Conservation (phyloP, 2,797 vertebrate species). For the Lacerta bilineata region DNA sequence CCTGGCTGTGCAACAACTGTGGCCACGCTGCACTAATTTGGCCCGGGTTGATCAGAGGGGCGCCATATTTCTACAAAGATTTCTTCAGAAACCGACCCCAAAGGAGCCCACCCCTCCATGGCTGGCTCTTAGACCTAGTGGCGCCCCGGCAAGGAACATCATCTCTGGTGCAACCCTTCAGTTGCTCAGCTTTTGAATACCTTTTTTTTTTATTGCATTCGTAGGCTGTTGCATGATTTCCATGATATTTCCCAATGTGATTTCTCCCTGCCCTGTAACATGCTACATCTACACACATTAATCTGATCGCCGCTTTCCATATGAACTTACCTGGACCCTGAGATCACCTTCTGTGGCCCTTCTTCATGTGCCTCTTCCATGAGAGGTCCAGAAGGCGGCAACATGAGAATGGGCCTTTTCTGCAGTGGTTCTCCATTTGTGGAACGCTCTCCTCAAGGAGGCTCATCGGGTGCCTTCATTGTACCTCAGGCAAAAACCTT, state of each 20-base stretch:
- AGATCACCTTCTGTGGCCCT: too few relatives aligned
- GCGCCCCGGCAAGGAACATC: not conserved
- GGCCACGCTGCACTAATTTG: too few relatives aligned
- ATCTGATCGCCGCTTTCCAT: not conserved
- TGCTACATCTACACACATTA: not conserved
- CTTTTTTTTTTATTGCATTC: not conserved
- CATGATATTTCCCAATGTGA: not conserved
- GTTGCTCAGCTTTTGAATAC: not conserved
- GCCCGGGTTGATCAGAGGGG: not conserved
- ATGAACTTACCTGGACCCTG: too few relatives aligned
- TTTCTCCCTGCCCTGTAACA: not conserved
- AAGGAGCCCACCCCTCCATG: too few relatives aligned
- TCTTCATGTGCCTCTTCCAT: too few relatives aligned
- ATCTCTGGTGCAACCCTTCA: not conserved
- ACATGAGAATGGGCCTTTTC: too few relatives aligned
- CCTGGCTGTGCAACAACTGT: not conserved
- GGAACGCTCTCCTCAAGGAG: too few relatives aligned
- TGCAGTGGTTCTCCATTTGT: too few relatives aligned
- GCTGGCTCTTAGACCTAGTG: not conserved
- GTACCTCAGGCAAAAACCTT: too few relatives aligned
- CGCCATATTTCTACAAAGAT: not conserved
- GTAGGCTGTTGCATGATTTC: not conserved
- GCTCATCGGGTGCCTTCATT: too few relatives aligned
- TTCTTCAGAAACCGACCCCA: not conserved
- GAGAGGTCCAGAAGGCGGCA: too few relatives aligned